A percentile compares a stretch with the other conserved stretches of the same genome.
These are phyloP conservation scores for Fabriciana adippe DNA, from an alignment of 2,888 invertebrate genomes.

Conservation along the genomic window DNA sequence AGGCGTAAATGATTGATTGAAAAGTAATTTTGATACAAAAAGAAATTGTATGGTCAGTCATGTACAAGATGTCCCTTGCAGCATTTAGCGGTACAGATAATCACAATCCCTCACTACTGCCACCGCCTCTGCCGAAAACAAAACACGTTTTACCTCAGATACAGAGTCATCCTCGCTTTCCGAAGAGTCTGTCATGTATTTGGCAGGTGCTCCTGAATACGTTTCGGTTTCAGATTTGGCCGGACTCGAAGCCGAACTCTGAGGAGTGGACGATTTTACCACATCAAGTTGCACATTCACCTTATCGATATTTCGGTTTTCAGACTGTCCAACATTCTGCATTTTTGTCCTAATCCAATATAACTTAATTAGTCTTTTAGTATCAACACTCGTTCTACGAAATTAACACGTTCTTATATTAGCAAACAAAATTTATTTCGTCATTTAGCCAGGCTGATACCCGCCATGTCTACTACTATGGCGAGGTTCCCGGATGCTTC, in stretches of 20 bases:
- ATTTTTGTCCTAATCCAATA: constrained; percentile 89
- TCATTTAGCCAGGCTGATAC: constrained; percentile 86
- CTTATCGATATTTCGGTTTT: constrained; percentile 91
- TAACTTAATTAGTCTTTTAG: constrained; percentile 80
- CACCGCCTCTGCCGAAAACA: constrained; percentile 80
- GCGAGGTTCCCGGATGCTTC: constrained; percentile 87
- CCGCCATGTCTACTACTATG: constrained; percentile 92
- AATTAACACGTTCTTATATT: constrained; percentile 81
- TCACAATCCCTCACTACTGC: constrained; percentile 79
- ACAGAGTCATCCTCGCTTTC: constrained; percentile 98
- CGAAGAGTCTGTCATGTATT: constrained; percentile 96
- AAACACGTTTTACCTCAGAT: constrained; percentile 92
- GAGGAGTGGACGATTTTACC: constrained; percentile 90
- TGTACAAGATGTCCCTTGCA: constrained; percentile 87
- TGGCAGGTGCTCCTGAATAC: constrained; percentile 91
- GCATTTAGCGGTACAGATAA: constrained; percentile 83
- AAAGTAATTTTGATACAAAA: constrained; percentile 57
- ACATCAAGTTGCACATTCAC: constrained; percentile 88
- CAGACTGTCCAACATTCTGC: constrained; percentile 95
- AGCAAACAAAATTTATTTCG: constrained; percentile 83
- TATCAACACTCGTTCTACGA: constrained; percentile 79
- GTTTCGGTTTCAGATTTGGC: constrained; percentile 94
- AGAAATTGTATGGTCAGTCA: constrained; percentile 68
- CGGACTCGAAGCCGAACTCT: constrained; percentile 91
- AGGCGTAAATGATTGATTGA: constrained; percentile 52